Base-by-base conservation (phyloP, 2,113 vertebrate genomes). In the Daubentonia madagascariensis region DNA sequence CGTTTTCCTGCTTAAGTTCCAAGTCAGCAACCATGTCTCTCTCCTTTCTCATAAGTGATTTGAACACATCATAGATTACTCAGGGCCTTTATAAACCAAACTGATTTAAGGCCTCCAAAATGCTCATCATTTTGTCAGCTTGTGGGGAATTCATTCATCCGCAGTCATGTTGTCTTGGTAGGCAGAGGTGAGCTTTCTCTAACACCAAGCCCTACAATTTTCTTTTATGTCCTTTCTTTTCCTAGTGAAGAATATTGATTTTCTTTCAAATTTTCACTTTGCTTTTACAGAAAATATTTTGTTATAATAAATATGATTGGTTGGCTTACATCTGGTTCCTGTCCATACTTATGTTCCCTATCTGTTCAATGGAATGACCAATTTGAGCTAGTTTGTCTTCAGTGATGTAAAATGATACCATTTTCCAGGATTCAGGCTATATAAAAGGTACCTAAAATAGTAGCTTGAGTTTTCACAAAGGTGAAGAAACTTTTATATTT, bases 181-280 rank as follows among this genome's bases (percentile, higher is more conserved):
- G 75, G 25, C 61, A 79, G 37, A 86, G 25, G 40, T 40, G 10
- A 54, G 22, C 0, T 52, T 72, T 75, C 57, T 57, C 23, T 18
- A 70, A 1, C 10, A 1, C 67, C 59, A 91, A 72, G 48, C 8
- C 65, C 16, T 17, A 3, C 2, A 22, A 32, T 37, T 9, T 76
- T 85, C 37, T 35, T 13, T 54, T 86, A 10, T 61, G 28, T 83
- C 8, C 5, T 59, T 73, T 89, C 52, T 73, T 57, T 59, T 35
- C 40, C 30, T 79, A 72, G 8, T 63, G 83, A 65, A 52, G 40
- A 79, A 1, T 67, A 85, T 9, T 88, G 32, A 37, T 81, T 91
- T 65, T 73, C 8, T 95, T 65, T 52, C 48, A 81, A 89, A 80
- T 81, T 94, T 80, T 95, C 85, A 76, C 65, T 78, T 91, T 72